Evolutionary conservation across 2,888 invertebrate species (phyloP).

Genomic region (Lottia gigantea): DNA sequence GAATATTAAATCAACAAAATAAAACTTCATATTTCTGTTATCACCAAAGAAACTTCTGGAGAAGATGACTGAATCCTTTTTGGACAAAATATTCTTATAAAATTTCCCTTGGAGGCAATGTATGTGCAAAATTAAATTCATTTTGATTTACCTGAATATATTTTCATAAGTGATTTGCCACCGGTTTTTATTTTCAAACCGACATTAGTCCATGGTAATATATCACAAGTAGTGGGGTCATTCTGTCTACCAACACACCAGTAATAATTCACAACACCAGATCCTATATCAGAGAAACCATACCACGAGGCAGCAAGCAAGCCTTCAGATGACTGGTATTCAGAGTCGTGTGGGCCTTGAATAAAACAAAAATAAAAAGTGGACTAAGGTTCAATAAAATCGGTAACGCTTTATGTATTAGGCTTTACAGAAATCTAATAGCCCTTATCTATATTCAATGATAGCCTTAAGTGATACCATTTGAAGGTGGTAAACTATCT

Average conservation of each 20-base stretch:
- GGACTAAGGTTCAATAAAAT: no score
- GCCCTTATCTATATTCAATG: no score
- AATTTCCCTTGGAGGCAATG: no score
- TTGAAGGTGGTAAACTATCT: no score
- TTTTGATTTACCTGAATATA: neutral
- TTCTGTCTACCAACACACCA: constrained; percentile 16
- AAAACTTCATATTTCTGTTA: no score
- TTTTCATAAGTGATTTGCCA: neutral
- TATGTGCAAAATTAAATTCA: no score
- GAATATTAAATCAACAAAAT: neutral
- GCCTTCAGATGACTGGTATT: neutral
- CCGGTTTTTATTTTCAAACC: neutral
- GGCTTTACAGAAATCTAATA: no score
- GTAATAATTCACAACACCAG: constrained; percentile 11
- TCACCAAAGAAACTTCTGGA: no score
- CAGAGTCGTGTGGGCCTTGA: constrained; percentile 9
- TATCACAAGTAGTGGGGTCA: constrained; percentile 7
- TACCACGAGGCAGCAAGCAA: constrained; percentile 9
- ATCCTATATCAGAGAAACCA: constrained; percentile 19
- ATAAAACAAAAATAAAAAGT: neutral
- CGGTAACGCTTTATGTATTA: no score
- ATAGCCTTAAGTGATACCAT: constrained; percentile 22
- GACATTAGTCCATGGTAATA: neutral
- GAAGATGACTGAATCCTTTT: no score
- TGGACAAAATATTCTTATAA: no score